Conservation (phyloP, 2,888 invertebrate genomes). For the Deroplatys truncata region DNA sequence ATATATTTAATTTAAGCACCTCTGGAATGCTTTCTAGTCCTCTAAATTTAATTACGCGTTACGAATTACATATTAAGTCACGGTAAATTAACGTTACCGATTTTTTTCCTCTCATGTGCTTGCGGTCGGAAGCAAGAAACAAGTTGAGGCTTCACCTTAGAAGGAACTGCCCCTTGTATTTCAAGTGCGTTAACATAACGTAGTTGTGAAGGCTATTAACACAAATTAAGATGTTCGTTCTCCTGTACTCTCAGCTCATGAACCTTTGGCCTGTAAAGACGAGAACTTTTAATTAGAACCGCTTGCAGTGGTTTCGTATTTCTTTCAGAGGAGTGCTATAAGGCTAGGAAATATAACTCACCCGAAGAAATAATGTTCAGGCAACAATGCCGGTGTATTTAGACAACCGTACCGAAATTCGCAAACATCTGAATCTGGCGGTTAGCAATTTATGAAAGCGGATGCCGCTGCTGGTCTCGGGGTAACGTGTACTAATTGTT, state of each 20-base stretch:
- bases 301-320: neutral
- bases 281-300: neutral
- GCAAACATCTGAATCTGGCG: neutral
- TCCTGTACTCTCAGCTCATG: neutral
- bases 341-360: neutral
- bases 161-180: neutral
- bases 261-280: neutral
- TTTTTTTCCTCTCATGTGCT: neutral
- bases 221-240: neutral
- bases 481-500: neutral
- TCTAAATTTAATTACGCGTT: conserved; percentile 13
- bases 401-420: neutral
- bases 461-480: neutral
- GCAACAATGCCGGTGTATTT: neutral
- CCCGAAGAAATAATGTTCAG: neutral
- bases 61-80: neutral
- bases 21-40: neutral
- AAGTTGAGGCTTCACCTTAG: neutral
- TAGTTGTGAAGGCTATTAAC: neutral
- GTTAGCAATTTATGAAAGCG: neutral
- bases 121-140: neutral
- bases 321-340: neutral
- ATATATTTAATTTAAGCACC: neutral
- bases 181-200: neutral
- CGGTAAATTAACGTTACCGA: neutral